Evolutionary conservation across 2,797 vertebrate species (phyloP).

Genomic region (Neosilurus hyrtlii): DNA sequence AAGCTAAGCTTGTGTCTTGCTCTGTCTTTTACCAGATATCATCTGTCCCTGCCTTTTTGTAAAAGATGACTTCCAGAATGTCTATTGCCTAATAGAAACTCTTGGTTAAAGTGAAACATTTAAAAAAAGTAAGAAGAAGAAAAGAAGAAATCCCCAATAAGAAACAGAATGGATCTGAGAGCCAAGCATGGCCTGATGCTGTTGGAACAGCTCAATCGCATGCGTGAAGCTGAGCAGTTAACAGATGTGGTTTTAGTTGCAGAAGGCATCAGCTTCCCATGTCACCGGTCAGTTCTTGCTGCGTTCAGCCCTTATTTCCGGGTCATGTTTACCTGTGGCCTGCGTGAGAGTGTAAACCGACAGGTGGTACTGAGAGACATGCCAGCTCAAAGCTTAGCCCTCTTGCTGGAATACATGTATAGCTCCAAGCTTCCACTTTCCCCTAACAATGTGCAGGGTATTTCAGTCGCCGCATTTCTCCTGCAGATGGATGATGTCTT

Average conservation of each 20-base stretch:
- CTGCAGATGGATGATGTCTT: constrained; percentile 96
- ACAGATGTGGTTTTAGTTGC: constrained; percentile 89
- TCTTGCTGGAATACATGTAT: constrained; percentile 91
- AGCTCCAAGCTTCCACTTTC: constrained; percentile 80
- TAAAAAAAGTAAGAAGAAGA: neutral
- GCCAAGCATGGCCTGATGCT: constrained; percentile 80
- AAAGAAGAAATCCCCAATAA: neutral
- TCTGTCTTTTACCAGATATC: constrained; percentile 35
- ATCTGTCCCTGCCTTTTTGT: constrained; percentile 10
- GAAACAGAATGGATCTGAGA: constrained; percentile 70
- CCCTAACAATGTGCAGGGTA: constrained; percentile 84
- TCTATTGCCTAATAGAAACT: constrained; percentile 15
- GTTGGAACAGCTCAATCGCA: constrained; percentile 81
- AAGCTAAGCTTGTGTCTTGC: constrained; percentile 26
- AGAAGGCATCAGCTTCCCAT: constrained; percentile 88
- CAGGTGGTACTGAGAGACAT: constrained; percentile 85
- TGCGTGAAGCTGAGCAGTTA: constrained; percentile 85
- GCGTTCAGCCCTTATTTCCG: constrained; percentile 97
- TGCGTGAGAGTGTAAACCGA: constrained; percentile 82
- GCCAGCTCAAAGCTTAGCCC: constrained; percentile 81
- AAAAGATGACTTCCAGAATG: constrained; percentile 33
- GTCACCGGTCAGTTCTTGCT: constrained; percentile 88
- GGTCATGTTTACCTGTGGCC: constrained; percentile 96
- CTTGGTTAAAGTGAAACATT: neutral
- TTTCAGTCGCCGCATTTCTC: constrained; percentile 88